Base-by-base conservation (phyloP, 2,797 vertebrate species). In the Catharus ustulatus region DNA sequence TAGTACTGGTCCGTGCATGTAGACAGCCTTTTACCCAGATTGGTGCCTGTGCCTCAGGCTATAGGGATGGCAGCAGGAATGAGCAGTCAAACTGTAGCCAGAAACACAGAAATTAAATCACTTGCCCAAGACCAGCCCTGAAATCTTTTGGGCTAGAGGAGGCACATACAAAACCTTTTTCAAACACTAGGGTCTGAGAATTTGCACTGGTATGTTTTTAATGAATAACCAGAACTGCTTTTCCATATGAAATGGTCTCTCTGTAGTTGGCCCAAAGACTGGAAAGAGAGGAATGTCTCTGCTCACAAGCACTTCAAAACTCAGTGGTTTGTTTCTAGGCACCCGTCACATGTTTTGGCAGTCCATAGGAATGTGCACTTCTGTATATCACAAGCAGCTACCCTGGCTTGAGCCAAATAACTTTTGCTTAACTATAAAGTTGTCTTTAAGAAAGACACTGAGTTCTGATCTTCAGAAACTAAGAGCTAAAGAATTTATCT, bases 341-440 rank as follows among this genome's bases (percentile, higher is more conserved):
- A 66, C 91, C 77, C 15, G 7, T 93, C 94, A 94, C 95, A 11
- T 96, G 88, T 64, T 91, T 95, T 94, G 89, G 91, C 94, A 95
- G 72, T 83, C 87, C 64, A 26, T 79, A 94, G 93, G 94, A 95
- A 95, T 89, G 93, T 7, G 19, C 72, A 74, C 57, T 93, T 92
- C 89, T 67, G 30, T 92, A 84, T 89, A 92, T 96, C 94, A 81
- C 77, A 93, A 90, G 86, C 87, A 92, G 90, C 69, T 88, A 83
- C 49, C 34, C 85, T 64, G 38, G 32, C 63, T 76, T 66, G 59
- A 96, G 91, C 87, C 91, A 89, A 95, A 63, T 57, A 93, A 71
- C 64, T 73, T 62, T n/a, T 59, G 30, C 67, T 90, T 87, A 92
- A 83, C 84, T 87, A 6, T 49, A 77, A 83, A 92, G 52, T 48